phyloP scores from a whole-genome alignment of 2,797 vertebrate genomes.

The Triplophysa yarkandensis region DNA sequence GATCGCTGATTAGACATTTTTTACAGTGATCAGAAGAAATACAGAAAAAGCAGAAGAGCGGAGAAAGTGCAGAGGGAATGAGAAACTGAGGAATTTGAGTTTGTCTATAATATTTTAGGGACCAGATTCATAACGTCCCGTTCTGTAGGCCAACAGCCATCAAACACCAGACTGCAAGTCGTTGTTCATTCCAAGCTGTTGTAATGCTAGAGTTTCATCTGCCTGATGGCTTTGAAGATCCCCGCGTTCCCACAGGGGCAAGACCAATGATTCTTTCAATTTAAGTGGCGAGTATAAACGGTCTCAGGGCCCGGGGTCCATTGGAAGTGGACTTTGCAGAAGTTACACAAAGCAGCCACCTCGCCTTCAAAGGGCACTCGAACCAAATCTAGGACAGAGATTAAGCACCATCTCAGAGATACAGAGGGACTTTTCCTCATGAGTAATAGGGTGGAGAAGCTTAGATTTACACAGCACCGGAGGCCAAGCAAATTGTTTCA shows the following conservation, averaged over 20 bases:
- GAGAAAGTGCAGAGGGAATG: background rate
- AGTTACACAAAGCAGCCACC: slow-evolving; percentile 62
- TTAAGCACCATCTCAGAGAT: slow-evolving; percentile 62
- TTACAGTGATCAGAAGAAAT: slow-evolving; percentile 3
- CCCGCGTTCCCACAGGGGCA: slow-evolving; percentile 20
- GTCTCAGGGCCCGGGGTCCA: slow-evolving; percentile 35
- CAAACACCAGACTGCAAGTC: slow-evolving; percentile 18
- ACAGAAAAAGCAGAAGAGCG: background rate
- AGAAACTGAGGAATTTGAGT: background rate
- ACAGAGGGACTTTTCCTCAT: slow-evolving; percentile 60
- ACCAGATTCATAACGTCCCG: background rate
- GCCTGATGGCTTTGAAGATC: slow-evolving; percentile 12
- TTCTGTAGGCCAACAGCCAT: slow-evolving; percentile 5
- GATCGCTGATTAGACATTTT: slow-evolving; percentile 7
- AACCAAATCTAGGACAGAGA: slow-evolving; percentile 61
- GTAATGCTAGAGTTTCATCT: slow-evolving; percentile 16
- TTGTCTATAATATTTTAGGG: background rate
- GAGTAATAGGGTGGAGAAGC: slow-evolving; percentile 63
- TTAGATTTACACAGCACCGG: slow-evolving; percentile 59
- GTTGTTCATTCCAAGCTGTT: slow-evolving; percentile 32
- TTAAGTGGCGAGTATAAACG: slow-evolving; percentile 44
- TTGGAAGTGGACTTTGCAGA: slow-evolving; percentile 45
- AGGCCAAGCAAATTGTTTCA: slow-evolving; percentile 57
- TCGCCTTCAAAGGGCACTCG: slow-evolving; percentile 58
- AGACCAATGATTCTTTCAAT: slow-evolving; percentile 31